Evolutionary conservation across 2,888 invertebrate genomes (phyloP).

Genomic region (Altica lythri): DNA sequence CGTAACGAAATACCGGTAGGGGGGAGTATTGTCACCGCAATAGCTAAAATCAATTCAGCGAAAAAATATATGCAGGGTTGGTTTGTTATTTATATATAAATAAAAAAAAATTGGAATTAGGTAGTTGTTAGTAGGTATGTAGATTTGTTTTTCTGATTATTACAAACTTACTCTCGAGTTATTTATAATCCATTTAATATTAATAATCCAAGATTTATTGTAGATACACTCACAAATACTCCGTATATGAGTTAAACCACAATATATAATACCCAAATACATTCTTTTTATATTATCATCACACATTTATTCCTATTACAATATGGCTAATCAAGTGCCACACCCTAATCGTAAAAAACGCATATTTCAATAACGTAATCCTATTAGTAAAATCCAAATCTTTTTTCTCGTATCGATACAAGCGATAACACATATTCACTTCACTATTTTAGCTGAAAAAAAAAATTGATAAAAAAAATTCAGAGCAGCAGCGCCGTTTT

Average conservation of each 20-base stretch:
- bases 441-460: conserved; percentile 41
- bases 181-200: conserved; percentile 26
- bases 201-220: conserved; percentile 32
- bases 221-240: conserved; percentile 34
- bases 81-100: conserved; percentile 20
- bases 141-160: conserved; percentile 23
- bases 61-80: conserved; percentile 21
- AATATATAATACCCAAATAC: conserved; percentile 18
- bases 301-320: conserved; percentile 21
- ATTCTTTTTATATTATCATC: conserved; percentile 13
- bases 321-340: conserved; percentile 29
- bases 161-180: conserved; percentile 36
- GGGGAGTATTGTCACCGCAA: conserved; percentile 46
- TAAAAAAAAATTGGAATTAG: conserved; percentile 10
- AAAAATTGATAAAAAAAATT: conserved; percentile 20
- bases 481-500: conserved; percentile 17
- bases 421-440: conserved; percentile 43
- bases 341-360: conserved; percentile 31
- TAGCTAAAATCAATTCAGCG: conserved; percentile 43
- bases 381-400: conserved; percentile 12
- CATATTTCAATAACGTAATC: conserved; percentile 8
- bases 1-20: conserved; percentile 45
- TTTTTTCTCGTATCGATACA: conserved; percentile 33
- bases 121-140: conserved; percentile 31
- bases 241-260: conserved; percentile 18